Conservation (phyloP, 2,888 invertebrate genomes). For the Habrosyne pyritoides region DNA sequence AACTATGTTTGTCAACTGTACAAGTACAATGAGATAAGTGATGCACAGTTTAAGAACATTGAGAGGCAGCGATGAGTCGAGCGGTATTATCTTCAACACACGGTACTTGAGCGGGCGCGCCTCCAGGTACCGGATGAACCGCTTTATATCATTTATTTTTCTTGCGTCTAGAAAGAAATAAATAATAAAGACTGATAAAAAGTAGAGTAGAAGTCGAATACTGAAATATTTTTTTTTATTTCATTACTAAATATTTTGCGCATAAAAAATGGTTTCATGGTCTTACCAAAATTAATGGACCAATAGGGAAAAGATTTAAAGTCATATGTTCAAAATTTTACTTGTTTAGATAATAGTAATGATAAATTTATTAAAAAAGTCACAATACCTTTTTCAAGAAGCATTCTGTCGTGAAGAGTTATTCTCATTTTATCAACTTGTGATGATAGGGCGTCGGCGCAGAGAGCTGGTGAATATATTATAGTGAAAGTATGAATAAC, state of each 20-base stretch:
- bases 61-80: constrained; percentile 24
- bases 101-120: constrained; percentile 19
- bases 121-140: background rate
- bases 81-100: constrained; percentile 23
- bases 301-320: too few species aligned
- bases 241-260: too few species aligned
- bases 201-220: too few species aligned
- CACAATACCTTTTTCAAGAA: constrained; percentile 17
- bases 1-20: background rate
- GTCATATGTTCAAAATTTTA: too few species aligned
- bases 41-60: constrained; percentile 23
- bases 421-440: constrained; percentile 17
- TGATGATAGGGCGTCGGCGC: constrained; percentile 15
- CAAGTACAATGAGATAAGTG: constrained; percentile 18
- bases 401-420: constrained; percentile 16
- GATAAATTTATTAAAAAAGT: background rate
- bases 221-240: background rate
- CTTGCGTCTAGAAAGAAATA: constrained; percentile 14
- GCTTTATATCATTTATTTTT: background rate
- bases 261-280: too few species aligned
- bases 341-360: too few species aligned
- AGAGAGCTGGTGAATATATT: constrained; percentile 20
- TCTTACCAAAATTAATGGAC: too few species aligned
- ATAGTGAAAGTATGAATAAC: constrained; percentile 16
- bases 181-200: background rate